phyloP scores from a whole-genome alignment of 2,888 invertebrate genomes.

The Sinelater perroti region DNA sequence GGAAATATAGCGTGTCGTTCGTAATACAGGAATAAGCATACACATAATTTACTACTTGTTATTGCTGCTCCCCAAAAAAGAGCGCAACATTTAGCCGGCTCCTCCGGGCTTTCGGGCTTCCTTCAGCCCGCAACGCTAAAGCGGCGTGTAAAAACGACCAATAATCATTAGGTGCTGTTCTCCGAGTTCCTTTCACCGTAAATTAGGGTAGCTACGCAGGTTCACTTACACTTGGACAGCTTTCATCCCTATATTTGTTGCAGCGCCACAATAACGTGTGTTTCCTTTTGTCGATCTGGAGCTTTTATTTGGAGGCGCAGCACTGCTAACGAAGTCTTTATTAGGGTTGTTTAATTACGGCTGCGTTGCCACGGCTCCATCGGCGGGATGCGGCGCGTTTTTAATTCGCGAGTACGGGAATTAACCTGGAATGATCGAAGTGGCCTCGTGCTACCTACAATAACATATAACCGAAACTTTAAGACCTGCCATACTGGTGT shows the following conservation, averaged over 20 bases:
- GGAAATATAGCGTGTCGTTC: constrained; percentile 58
- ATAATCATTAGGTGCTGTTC: constrained; percentile 36
- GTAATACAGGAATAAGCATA: constrained; percentile 46
- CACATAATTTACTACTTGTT: constrained; percentile 46
- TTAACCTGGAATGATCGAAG: too few relatives aligned
- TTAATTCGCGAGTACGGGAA: too few relatives aligned
- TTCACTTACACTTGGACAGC: constrained; percentile 34
- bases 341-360: too few relatives aligned
- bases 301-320: too few relatives aligned
- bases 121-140: constrained; percentile 23
- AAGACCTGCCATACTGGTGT: too few relatives aligned
- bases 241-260: constrained; percentile 31
- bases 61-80: constrained; percentile 38
- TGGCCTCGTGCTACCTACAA: too few relatives aligned
- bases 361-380: too few relatives aligned
- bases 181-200: constrained; percentile 33
- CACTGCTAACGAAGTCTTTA: too few relatives aligned
- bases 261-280: too few relatives aligned
- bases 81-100: constrained; percentile 20
- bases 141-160: constrained; percentile 37
- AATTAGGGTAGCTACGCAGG: constrained; percentile 34
- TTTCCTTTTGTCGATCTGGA: too few relatives aligned
- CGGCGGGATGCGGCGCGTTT: too few relatives aligned
- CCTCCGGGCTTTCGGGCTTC: constrained; percentile 2
- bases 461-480: too few relatives aligned